Conservation (phyloP, 2,113 vertebrate genomes). For the Osmerus mordax region DNA sequence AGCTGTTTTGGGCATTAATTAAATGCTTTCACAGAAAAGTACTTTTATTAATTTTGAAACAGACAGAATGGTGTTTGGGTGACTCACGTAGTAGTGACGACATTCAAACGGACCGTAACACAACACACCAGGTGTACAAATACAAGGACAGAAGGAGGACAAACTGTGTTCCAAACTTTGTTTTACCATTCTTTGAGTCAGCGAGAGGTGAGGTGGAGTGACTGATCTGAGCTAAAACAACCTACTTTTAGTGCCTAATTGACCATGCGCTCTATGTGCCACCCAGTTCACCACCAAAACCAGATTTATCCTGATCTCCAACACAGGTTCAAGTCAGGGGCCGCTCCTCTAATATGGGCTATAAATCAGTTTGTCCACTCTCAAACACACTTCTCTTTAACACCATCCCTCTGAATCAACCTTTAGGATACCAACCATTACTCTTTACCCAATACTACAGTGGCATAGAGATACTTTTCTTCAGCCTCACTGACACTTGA, state of each 20-base stretch:
- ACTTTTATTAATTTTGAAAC: too few relatives aligned
- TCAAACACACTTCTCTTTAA: constrained; percentile 33
- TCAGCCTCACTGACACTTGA: constrained; percentile 4
- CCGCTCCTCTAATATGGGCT: constrained; percentile 50
- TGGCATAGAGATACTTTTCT: constrained; percentile 6
- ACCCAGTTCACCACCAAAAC: constrained; percentile 35
- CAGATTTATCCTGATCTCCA: constrained; percentile 53
- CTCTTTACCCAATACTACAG: constrained; percentile 13
- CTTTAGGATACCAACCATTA: constrained; percentile 25
- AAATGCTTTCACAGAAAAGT: too few relatives aligned
- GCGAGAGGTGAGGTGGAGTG: not conserved
- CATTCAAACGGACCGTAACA: too few relatives aligned
- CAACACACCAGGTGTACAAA: too few relatives aligned
- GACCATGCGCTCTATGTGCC: constrained; percentile 46
- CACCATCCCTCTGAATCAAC: constrained; percentile 33
- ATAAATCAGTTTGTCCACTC: constrained; percentile 56
- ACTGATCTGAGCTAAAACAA: constrained; percentile 36
- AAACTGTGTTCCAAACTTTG: not conserved
- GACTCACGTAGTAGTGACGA: too few relatives aligned
- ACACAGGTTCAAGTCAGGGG: constrained; percentile 51
- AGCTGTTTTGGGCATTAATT: too few relatives aligned
- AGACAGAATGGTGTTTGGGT: too few relatives aligned
- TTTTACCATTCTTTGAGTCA: not conserved
- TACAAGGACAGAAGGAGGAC: not conserved
- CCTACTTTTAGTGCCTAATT: constrained; percentile 54